Evolutionary conservation across 2,797 vertebrate species (phyloP), one percentile per base, ranked within the genome.

Genomic region (Craterocephalus amniculus): DNA sequence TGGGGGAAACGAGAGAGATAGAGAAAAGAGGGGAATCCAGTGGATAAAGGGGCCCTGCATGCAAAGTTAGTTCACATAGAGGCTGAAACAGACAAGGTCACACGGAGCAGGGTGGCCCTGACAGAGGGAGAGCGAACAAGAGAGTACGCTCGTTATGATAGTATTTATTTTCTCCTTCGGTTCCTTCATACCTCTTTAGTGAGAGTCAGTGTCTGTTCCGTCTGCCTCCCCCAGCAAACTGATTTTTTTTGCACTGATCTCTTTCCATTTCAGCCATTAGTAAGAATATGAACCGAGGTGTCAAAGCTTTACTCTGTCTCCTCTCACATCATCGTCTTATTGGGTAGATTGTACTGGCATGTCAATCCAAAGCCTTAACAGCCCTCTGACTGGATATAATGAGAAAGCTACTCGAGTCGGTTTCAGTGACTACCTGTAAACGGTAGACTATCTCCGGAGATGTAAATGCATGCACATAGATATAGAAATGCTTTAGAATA

Each of bases 81-180:
- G 90, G 78, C 62, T 24, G 84, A 91, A 91, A 93, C 91, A 90
- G 93, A 91, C 92, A 93, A 93, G 94, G 94, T 95, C 94, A 94
- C 73, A 73, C 85, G 84, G 90, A 89, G 86, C 91, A 88, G 90
- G 90, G 91, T 94, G 91, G 92, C 90, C 93, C 91, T 90, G 89
- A 91, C 81, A 84, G 88, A 78, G 70, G 83, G 62, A 80, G 83
- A 80, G 74, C 8, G 57, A 74, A 66, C 58, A 65, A 57, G 75
- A 78, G 79, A 48, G 45, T 67, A 67, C 38, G 34, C 76, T 87
- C 72, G 62, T 79, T 85, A 87, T 88, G 83, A 87, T 81, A 76
- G 72, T 87, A 85, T 90, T 89, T 89, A 79, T 79, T 76, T 60
- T 79, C 73, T 49, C 38, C 24, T 58, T 74, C 63, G 70, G 70